Evolutionary conservation across 1,140 invertebrate species (phyloP), one percentile per base, ranked within the genome.

Genomic region (Aphelenchoides besseyi): DNA sequence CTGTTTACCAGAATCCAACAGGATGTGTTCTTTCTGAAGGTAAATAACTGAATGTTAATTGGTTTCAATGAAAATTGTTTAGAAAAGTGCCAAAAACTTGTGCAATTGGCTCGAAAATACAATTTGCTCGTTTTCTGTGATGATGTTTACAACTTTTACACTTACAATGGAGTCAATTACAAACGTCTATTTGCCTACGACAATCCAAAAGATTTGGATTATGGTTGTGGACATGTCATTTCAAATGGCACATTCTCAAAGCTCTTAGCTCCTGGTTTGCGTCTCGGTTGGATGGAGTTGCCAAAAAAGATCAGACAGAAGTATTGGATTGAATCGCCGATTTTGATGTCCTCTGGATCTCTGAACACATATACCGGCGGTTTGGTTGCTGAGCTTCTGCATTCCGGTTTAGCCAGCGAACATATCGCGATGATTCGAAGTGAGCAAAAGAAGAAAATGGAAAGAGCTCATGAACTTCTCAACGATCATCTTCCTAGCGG

Each of bases 181-280:
- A 36, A 74, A 30, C 26, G 72, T 26, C 28, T 78, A 5, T 75
- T 64, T 78, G 73, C 57, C 37, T 82, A 81, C 30, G 73, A 80
- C 28, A 79, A 83, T 63, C 66, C 71, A 52, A 74, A 79, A 41
- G 83, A 76, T 64, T 59, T 70, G 68, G 73, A 74, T 28, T 74
- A 74, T 53, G 63, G 55, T 29, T 32, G n/a, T 9, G 89, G 89
- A 1, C 86, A 89, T 84, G 86, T 90, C 5, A 84, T 90, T 35
- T 90, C 89, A 0, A 90, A 90, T 79, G 87, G 89, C 26, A 88
- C 88, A 0, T 90, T 90, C 80, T 89, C 89, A 0, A 90, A 90
- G 85, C 88, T 90, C 54, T 79, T 90, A 64, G 88, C 87, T 2
- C 89, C 90, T 2, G 89, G 89, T 0, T 78, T 90, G 28, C 85